phyloP scores from a whole-genome alignment of 2,888 invertebrate species.

The Chydorus sphaericus region DNA sequence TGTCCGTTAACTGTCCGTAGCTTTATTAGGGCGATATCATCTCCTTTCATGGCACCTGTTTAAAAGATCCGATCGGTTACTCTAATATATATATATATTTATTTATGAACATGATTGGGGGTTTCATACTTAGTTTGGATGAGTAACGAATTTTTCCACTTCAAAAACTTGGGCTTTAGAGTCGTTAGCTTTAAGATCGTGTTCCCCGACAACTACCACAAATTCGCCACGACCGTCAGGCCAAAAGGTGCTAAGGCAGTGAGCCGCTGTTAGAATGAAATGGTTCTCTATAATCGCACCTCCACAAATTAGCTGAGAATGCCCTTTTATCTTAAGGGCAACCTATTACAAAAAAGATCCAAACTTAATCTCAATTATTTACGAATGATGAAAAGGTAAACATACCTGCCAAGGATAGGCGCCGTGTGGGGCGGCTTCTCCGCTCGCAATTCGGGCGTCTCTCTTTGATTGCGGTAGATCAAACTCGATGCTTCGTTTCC shows the following conservation, averaged over 20 bases:
- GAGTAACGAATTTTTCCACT: conserved; percentile 31
- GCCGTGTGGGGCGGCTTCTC: conserved; percentile 48
- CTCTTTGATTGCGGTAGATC: conserved; percentile 32
- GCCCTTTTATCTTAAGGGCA: neutral
- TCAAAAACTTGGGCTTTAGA: conserved; percentile 41
- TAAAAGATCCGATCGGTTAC: too few relatives aligned
- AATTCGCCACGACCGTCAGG: conserved; percentile 15
- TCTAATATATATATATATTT: neutral
- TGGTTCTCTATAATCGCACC: conserved; percentile 24
- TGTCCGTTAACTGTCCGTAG: conserved; percentile 29
- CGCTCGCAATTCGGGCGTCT: conserved; percentile 46
- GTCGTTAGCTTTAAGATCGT: conserved; percentile 39
- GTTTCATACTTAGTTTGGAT: neutral
- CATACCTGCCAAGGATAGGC: conserved; percentile 64
- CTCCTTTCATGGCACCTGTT: conserved; percentile 48
- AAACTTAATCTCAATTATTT: too few relatives aligned
- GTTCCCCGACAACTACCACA: conserved; percentile 36
- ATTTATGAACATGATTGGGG: neutral
- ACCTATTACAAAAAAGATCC: too few relatives aligned
- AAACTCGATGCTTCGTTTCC: conserved; percentile 42
- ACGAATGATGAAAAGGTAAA: too few relatives aligned
- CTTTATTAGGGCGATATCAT: conserved; percentile 57
- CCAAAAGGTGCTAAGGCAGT: conserved; percentile 22
- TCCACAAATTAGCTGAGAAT: conserved; percentile 18
- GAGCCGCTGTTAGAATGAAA: conserved; percentile 26